Conservation (phyloP, 2,113 vertebrate genomes). For the Cottus gobio region DNA sequence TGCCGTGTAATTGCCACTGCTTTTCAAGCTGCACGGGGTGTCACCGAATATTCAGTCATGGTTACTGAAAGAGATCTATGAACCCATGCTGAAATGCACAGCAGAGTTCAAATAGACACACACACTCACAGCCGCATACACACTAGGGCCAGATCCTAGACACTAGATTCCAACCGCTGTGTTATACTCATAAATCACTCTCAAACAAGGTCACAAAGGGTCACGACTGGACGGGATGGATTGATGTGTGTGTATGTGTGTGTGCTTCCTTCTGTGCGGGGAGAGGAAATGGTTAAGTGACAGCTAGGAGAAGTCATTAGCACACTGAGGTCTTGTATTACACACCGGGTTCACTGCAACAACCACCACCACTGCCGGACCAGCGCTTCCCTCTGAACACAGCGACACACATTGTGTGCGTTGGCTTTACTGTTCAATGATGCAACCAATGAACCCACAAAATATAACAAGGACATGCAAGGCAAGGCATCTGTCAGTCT, state of each 20-base stretch:
- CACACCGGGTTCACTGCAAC: slow-evolving; percentile 35
- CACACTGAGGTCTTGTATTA: slow-evolving; percentile 67
- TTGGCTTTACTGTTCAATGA: neutral
- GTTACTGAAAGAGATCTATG: slow-evolving; percentile 38
- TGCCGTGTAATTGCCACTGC: neutral
- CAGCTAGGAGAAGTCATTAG: slow-evolving; percentile 74
- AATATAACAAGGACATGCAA: neutral
- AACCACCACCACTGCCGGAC: slow-evolving; percentile 13
- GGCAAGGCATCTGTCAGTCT: neutral
- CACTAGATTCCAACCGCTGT: slow-evolving; percentile 45
- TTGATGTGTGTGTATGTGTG: slow-evolving; percentile 57
- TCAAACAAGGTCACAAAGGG: slow-evolving; percentile 63
- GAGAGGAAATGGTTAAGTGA: slow-evolving; percentile 77
- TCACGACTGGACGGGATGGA: slow-evolving; percentile 51
- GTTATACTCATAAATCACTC: slow-evolving; percentile 74
- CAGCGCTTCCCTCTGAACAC: slow-evolving; percentile 12
- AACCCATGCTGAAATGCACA: slow-evolving; percentile 31
- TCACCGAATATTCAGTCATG: slow-evolving; percentile 40
- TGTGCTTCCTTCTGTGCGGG: slow-evolving; percentile 44
- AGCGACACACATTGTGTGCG: neutral
- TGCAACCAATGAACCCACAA: slow-evolving; percentile 2
- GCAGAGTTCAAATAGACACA: slow-evolving; percentile 24
- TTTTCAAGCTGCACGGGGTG: slow-evolving; percentile 1
- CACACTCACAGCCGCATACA: slow-evolving; percentile 9
- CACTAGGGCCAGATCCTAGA: slow-evolving; percentile 32